Evolutionary conservation across 2,113 vertebrate species (phyloP).

Genomic region (Mystacornis crossleyi): DNA sequence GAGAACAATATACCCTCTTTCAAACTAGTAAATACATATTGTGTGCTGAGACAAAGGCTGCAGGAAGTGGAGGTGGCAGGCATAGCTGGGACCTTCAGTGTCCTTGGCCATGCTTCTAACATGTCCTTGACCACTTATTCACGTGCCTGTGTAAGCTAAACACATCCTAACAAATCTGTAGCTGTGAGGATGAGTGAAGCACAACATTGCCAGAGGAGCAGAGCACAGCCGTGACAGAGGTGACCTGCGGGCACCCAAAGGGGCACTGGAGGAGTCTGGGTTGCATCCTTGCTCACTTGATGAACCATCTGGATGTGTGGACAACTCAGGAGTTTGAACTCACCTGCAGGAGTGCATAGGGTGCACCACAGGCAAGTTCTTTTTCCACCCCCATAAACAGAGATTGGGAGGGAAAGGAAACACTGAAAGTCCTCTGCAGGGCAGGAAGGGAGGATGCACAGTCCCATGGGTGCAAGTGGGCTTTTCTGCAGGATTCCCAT

Average conservation of each 20-base stretch:
- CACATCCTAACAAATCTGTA: background rate
- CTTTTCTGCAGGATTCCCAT: background rate
- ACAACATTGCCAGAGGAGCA: accelerated
- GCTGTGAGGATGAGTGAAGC: background rate
- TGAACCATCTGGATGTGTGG: background rate
- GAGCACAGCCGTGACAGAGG: background rate
- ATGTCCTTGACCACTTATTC: background rate
- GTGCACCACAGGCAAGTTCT: background rate
- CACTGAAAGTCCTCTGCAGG: background rate
- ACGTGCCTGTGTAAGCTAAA: background rate
- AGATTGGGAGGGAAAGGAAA: background rate
- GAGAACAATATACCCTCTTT: background rate
- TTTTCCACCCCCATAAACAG: background rate
- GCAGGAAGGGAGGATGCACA: background rate
- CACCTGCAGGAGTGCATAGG: background rate
- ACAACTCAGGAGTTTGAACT: background rate
- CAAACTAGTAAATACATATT: background rate
- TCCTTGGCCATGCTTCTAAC: background rate
- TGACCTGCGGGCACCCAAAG: background rate
- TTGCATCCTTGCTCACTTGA: background rate
- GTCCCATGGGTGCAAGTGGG: background rate
- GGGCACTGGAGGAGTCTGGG: background rate
- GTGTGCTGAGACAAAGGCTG: background rate
- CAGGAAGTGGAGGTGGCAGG: background rate
- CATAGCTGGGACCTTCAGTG: background rate